Conservation (phyloP, 2,888 invertebrate genomes). For the Rambutsinella grinnellia region DNA sequence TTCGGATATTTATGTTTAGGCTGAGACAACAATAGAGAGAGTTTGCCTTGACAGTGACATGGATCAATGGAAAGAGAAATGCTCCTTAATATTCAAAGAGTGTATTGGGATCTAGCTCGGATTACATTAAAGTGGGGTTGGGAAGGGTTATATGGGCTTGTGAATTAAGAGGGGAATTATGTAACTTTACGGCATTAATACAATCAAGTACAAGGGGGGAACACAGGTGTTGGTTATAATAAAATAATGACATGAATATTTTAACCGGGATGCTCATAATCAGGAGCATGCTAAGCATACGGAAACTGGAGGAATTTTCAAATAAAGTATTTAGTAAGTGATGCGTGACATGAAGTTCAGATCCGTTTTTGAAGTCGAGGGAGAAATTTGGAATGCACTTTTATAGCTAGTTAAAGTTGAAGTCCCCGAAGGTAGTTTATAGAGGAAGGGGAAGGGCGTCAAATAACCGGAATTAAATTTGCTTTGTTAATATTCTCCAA, state of each 20-base stretch:
- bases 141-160: too few relatives aligned
- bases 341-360: not conserved
- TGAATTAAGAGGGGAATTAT: too few relatives aligned
- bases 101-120: too few relatives aligned
- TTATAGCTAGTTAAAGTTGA: not conserved
- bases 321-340: not conserved
- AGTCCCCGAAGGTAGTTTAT: not conserved
- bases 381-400: not conserved
- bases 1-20: too few relatives aligned
- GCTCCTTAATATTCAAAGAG: not conserved
- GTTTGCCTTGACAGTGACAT: constrained; percentile 40
- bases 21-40: too few relatives aligned
- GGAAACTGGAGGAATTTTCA: not conserved
- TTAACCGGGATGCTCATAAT: not conserved
- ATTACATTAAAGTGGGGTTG: too few relatives aligned
- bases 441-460: not conserved
- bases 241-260: not conserved
- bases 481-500: too few relatives aligned
- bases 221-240: constrained; percentile 38
- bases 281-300: not conserved
- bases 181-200: too few relatives aligned
- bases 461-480: too few relatives aligned
- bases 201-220: constrained; percentile 1
- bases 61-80: not conserved
- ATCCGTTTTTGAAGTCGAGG: too few relatives aligned